Base-by-base conservation (phyloP, 2,113 vertebrate genomes). In the Lophura nycthemera region DNA sequence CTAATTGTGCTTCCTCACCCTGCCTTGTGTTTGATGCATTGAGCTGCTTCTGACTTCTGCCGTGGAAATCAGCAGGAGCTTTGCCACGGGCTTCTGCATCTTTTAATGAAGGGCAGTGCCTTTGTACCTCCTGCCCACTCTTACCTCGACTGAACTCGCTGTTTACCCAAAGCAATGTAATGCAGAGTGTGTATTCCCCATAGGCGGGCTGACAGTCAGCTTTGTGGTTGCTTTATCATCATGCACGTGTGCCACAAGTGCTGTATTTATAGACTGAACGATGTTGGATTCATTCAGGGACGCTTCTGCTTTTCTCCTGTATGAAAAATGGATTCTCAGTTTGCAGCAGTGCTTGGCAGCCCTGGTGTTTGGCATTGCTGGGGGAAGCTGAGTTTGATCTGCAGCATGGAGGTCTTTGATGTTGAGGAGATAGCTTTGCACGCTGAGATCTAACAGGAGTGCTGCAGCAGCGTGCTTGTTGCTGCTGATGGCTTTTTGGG, bases 301-400 rank as follows among this genome's bases (percentile, higher is more conserved):
- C 84, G 30, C 61, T 80, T 64, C n/a, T 65, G 80, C 70, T 75
- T 81, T 71, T 29, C 76, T 86, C 6, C 0, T 20, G 0, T 14
- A 1, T n/a, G 60, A 15, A 13, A 32, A 12, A 36, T 5, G 22
- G 43, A 8, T 47, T 36, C 45, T 50, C 32, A 1, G 17, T 72
- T 69, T 77, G 76, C 75, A 45, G 96, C 67, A 59, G 56, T 34
- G 11, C 52, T 77, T 75, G 61, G 57, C 61, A 88, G 73, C 79
- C 57, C 3, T 2, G 0, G 30, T 79, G 50, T 60, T 85, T 69
- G 61, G 69, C 60, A 7, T 42, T 69, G 69, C 78, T 77, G 5
- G 40, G 82, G 59, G 43, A 60, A 30, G 74, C 81, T 71, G 84
- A 10, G 32, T 94, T 91, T 94, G 65, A 90, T 93, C 85, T 81